A percentile compares a stretch with the other conserved stretches of the same genome.
Conservation (phyloP, 2,888 invertebrate genomes). For the Pyrgus malvae region DNA sequence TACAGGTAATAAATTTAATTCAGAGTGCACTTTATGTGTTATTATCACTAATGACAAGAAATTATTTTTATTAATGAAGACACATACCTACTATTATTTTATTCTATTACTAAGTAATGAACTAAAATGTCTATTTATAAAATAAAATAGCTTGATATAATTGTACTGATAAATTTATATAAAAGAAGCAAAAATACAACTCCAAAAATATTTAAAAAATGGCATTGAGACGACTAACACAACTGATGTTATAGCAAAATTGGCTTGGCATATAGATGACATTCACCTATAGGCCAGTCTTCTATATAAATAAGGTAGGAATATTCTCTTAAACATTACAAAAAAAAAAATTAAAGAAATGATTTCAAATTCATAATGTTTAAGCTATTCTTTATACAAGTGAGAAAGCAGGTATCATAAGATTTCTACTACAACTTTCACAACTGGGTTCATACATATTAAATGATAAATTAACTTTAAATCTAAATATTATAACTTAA, state of each 20-base stretch:
- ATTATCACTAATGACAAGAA: neutral
- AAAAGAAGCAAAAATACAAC: neutral
- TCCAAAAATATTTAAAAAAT: neutral
- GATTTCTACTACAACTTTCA: neutral
- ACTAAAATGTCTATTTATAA: neutral
- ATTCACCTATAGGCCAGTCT: too few relatives aligned
- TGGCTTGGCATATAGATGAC: too few relatives aligned
- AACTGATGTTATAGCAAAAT: too few relatives aligned
- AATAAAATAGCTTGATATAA: neutral
- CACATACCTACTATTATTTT: neutral
- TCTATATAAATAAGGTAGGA: too few relatives aligned
- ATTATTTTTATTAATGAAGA: neutral
- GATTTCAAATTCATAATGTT: neutral
- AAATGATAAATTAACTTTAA: conserved; percentile 2
- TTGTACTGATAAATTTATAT: neutral
- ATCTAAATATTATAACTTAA: conserved; percentile 18
- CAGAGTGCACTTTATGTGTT: conserved; percentile 4
- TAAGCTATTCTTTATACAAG: neutral
- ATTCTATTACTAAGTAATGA: neutral
- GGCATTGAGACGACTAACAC: neutral
- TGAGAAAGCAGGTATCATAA: neutral
- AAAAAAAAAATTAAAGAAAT: neutral
- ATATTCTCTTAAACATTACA: too few relatives aligned
- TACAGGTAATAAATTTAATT: neutral
- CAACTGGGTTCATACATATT: conserved; percentile 1